Evolutionary conservation across 2,888 invertebrate genomes (phyloP).

Genomic region (Tipula helvola): DNA sequence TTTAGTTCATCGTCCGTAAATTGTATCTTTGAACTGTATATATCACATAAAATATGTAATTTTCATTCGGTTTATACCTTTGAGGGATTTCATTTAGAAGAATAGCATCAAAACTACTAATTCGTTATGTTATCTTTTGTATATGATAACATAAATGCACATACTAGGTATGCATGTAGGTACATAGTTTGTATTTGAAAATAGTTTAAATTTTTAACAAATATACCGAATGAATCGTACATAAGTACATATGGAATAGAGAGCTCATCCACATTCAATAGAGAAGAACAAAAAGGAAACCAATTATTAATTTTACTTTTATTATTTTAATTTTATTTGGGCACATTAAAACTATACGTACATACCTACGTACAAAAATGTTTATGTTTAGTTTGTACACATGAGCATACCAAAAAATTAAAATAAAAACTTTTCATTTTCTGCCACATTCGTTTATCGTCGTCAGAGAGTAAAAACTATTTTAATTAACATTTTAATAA

Average conservation of each 20-base stretch:
- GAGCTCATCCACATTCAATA: background rate
- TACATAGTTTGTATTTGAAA: too few relatives aligned
- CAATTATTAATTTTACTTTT: background rate
- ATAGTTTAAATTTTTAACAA: background rate
- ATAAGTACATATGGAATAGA: too few relatives aligned
- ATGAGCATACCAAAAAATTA: background rate
- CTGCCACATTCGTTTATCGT: background rate
- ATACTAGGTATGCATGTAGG: too few relatives aligned
- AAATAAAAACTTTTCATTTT: background rate
- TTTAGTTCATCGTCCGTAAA: too few relatives aligned
- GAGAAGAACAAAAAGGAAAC: background rate
- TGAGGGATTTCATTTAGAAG: too few relatives aligned
- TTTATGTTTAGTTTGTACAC: background rate
- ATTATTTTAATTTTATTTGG: background rate
- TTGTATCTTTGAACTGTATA: too few relatives aligned
- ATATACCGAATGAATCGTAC: background rate
- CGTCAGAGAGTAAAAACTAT: background rate
- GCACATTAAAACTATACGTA: background rate
- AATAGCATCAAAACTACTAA: too few relatives aligned
- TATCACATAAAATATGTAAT: too few relatives aligned
- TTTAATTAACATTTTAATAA: constrained; percentile 4
- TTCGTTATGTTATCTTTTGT: too few relatives aligned
- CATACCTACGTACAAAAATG: background rate
- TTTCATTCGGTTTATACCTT: too few relatives aligned
- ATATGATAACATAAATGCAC: too few relatives aligned